Evolutionary conservation across 1,140 invertebrate species (phyloP).

Genomic region (Aphelinus certus): DNA sequence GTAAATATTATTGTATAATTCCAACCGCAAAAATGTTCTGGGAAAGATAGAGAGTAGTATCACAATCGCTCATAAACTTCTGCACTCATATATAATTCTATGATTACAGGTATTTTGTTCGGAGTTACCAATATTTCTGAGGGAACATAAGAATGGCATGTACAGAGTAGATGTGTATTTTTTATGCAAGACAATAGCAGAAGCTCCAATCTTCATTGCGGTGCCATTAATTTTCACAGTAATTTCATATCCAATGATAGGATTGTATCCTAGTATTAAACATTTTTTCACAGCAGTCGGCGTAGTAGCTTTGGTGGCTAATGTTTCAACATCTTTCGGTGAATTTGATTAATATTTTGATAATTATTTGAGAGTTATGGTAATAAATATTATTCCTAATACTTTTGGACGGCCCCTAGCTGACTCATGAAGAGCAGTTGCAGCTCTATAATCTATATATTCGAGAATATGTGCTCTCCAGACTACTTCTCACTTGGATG

Average conservation of each 20-base stretch:
- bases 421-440: no score
- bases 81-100: no score
- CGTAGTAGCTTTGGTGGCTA: conserved; percentile 84
- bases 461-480: no score
- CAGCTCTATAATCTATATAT: no score
- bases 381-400: no score
- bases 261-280: conserved; percentile 76
- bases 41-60: no score
- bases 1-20: no score
- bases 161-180: conserved; percentile 95
- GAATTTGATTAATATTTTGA: conserved; percentile 39
- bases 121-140: conserved; percentile 90
- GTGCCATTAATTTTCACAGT: conserved; percentile 86
- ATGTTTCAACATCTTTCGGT: conserved; percentile 93
- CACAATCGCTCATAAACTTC: no score
- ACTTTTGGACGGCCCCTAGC: no score
- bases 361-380: background rate
- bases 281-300: conserved; percentile 81
- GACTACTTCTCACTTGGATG: no score
- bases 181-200: conserved; percentile 88
- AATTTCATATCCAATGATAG: conserved; percentile 89
- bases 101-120: conserved; percentile 85
- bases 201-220: conserved; percentile 83
- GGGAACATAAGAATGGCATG: conserved; percentile 91
- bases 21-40: no score